Evolutionary conservation across 1,140 invertebrate genomes (phyloP), one percentile per base, ranked within the genome.

Genomic region (Chymomyza costata): DNA sequence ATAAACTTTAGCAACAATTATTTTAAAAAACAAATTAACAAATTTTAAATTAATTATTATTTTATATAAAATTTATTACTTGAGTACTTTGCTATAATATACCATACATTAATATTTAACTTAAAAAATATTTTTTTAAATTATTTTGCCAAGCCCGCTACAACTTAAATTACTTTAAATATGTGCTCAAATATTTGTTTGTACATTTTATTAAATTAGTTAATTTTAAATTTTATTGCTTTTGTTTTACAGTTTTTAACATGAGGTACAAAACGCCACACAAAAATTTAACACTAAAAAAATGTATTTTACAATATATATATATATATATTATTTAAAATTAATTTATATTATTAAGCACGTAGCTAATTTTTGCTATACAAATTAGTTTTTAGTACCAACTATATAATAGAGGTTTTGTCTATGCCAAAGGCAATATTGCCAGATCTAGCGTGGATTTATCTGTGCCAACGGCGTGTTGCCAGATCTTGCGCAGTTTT

Each of bases 1-100:
- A n/a, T n/a, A 74, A 76, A 76, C 70, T 78, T 78, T 71, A 78
- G 63, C 71, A 78, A 80, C 71, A 80, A 80, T 57, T 78, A 61
- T 19, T 50, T 61, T 69, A 63, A 80, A 80, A 73, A 80, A 78
- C 67, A 78, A 76, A 80, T 80, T 80, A 80, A 80, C 74, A 80
- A 80, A 59, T 41, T 58, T 64, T 45, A 59, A 44, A 44, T 53
- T 25, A 21, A 43, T 25, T 13, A 10, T 69, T 52, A 65, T 52
- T 39, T 41, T 46, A 10, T 46, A 48, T 62, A 66, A 44, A 48
- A 47, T 50, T 52, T 80, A 73, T 80, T 73, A 67, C 64, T 66
- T 66, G 64, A 66, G 60, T 66, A 66, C 62, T 48, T 61, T 61
- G 48, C 71, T 76, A 78, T 63, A 44, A 44, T 54, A 39, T 31